A percentile compares a stretch with the other conserved stretches of the same genome.
Evolutionary conservation across 2,797 vertebrate genomes (phyloP).

Genomic region (Saxicola maurus): DNA sequence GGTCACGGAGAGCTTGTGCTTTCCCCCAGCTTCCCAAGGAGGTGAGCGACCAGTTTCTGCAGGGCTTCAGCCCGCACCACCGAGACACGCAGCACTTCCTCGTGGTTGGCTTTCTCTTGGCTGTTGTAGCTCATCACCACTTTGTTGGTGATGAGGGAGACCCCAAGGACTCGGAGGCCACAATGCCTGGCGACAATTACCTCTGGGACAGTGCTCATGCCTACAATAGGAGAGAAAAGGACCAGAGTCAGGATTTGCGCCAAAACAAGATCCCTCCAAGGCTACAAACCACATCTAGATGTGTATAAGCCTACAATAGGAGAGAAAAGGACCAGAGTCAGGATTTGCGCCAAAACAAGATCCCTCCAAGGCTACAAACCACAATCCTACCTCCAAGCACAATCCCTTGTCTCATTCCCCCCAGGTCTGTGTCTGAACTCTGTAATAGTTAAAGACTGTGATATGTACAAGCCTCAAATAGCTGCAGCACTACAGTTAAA

Average conservation of each 20-base stretch:
- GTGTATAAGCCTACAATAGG: conserved; percentile 61
- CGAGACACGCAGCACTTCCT: conserved; percentile 71
- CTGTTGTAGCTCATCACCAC: conserved; percentile 75
- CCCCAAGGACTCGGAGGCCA: conserved; percentile 79
- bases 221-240: conserved; percentile 21
- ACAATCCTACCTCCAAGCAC: fast-evolving
- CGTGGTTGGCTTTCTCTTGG: conserved; percentile 71
- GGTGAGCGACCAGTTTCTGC: not conserved
- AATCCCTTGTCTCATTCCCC: not conserved
- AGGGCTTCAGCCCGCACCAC: conserved; percentile 18
- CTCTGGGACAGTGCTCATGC: conserved; percentile 88
- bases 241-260: not conserved
- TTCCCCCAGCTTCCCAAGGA: conserved; percentile 22
- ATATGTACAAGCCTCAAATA: not conserved
- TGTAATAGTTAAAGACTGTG: not conserved
- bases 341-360: not conserved
- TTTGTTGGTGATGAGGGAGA: conserved; percentile 87
- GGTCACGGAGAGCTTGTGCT: not conserved
- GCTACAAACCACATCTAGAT: too few species aligned
- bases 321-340: not conserved
- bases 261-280: not conserved
- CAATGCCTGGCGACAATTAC: conserved; percentile 85
- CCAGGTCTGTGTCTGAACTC: not conserved
- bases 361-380: not conserved
- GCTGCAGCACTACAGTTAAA: not conserved